Conservation (phyloP, 2,888 invertebrate species). For the Lypha dubia region DNA sequence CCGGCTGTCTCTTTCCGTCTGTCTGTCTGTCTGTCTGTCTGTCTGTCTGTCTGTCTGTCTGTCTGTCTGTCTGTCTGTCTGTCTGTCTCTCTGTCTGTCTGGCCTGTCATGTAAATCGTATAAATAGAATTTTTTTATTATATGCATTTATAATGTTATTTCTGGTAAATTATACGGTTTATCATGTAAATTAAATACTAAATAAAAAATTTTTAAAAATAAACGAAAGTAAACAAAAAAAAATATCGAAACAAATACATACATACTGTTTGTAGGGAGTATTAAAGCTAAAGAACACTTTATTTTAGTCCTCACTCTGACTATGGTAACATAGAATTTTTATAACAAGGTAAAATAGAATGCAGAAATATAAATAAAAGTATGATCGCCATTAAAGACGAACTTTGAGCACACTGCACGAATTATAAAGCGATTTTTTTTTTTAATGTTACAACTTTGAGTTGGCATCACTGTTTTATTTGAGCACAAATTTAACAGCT, state of each 20-base stretch:
- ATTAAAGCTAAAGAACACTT: conserved; percentile 6
- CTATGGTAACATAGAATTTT: neutral
- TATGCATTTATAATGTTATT: conserved; percentile 61
- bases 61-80: too few relatives aligned
- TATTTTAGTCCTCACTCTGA: conserved; percentile 3
- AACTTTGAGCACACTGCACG: neutral
- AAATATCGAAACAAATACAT: neutral
- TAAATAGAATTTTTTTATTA: conserved; percentile 69
- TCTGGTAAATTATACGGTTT: conserved; percentile 71
- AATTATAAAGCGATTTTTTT: neutral
- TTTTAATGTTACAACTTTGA: too few relatives aligned
- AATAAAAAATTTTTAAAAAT: conserved; percentile 51
- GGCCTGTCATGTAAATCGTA: conserved; percentile 65
- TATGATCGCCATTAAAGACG: neutral
- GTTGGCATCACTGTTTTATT: too few relatives aligned
- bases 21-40: too few relatives aligned
- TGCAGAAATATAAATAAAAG: neutral
- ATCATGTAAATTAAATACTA: conserved; percentile 68
- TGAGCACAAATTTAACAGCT: too few relatives aligned
- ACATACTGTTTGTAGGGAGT: too few relatives aligned
- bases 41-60: too few relatives aligned
- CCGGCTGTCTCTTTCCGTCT: conserved; percentile 47
- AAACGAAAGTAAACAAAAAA: conserved; percentile 12
- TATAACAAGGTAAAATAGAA: conserved; percentile 17
- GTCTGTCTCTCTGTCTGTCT: conserved; percentile 46